phyloP scores from a whole-genome alignment of 2,888 invertebrate species.

The Furcula furcula region DNA sequence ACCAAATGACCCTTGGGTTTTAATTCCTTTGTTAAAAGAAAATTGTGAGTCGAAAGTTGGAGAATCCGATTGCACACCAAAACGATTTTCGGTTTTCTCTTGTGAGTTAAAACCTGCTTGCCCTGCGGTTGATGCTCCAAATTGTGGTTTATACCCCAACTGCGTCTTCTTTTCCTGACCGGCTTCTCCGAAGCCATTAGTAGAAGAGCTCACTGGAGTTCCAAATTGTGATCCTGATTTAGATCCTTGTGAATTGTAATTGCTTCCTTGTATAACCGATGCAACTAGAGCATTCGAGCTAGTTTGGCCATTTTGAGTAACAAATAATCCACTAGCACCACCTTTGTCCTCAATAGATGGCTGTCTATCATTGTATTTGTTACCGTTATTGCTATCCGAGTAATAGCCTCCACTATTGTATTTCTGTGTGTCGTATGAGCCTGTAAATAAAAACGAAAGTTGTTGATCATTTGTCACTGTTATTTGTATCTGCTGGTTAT shows the following conservation, averaged over 20 bases:
- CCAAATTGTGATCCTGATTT: conserved; percentile 7
- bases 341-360: conserved; percentile 47
- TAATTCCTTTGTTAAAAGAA: conserved; percentile 9
- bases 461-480: conserved; percentile 64
- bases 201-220: conserved; percentile 4
- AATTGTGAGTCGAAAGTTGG: conserved; percentile 5
- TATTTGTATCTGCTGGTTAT: conserved; percentile 46
- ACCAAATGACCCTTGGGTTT: conserved; percentile 13
- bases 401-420: conserved; percentile 67
- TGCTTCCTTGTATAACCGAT: no score
- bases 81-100: conserved; percentile 1
- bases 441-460: conserved; percentile 79
- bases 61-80: conserved; percentile 5
- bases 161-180: background rate
- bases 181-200: conserved; percentile 2
- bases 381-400: conserved; percentile 45
- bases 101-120: conserved; percentile 1
- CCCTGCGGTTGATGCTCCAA: background rate
- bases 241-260: conserved; percentile 2
- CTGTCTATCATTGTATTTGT: conserved; percentile 49
- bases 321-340: conserved; percentile 44
- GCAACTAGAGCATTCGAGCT: background rate
- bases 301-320: conserved; percentile 46
- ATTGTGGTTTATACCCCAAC: conserved; percentile 4
- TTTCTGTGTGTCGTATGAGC: conserved; percentile 70